A percentile compares a stretch with the other conserved stretches of the same genome.
Evolutionary conservation across 53 echinoderm and acorn worm genomes (phyloP).

Genomic region (Paracentrotus lividus): DNA sequence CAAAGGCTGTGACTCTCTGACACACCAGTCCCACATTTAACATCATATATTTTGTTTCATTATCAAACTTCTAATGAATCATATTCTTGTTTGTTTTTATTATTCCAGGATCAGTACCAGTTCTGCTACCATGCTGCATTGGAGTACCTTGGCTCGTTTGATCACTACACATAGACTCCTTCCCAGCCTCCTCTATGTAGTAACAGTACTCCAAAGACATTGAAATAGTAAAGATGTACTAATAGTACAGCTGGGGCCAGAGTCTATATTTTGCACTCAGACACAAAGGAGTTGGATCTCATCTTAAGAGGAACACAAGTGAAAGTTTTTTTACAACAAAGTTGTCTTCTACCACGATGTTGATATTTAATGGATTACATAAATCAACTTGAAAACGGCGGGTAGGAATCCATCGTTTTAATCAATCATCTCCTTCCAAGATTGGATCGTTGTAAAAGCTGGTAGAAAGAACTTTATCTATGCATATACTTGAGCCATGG

Average conservation of each 20-base stretch:
- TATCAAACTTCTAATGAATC: neutral
- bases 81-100: conserved; percentile 28
- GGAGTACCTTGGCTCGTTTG: conserved; percentile 98
- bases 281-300: neutral
- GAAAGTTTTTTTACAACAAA: neutral
- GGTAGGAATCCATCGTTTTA: neutral
- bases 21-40: too few relatives aligned
- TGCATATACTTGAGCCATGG: neutral
- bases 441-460: neutral
- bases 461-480: conserved; percentile 26
- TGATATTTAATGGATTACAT: neutral
- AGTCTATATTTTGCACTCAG: conserved; percentile 12
- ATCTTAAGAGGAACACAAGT: neutral
- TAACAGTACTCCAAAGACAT: conserved; percentile 37
- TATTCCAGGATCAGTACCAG: conserved; percentile 94
- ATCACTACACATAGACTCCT: conserved; percentile 93
- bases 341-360: neutral
- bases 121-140: conserved; percentile 98
- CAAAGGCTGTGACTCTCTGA: too few relatives aligned
- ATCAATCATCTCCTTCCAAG: neutral
- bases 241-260: conserved; percentile 3
- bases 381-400: neutral
- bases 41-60: too few relatives aligned
- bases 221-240: conserved; percentile 45
- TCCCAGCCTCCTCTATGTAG: conserved; percentile 36